Evolutionary conservation across 1,140 invertebrate species (phyloP), one percentile per base, ranked within the genome.

Genomic region (Drosophila oshimai): DNA sequence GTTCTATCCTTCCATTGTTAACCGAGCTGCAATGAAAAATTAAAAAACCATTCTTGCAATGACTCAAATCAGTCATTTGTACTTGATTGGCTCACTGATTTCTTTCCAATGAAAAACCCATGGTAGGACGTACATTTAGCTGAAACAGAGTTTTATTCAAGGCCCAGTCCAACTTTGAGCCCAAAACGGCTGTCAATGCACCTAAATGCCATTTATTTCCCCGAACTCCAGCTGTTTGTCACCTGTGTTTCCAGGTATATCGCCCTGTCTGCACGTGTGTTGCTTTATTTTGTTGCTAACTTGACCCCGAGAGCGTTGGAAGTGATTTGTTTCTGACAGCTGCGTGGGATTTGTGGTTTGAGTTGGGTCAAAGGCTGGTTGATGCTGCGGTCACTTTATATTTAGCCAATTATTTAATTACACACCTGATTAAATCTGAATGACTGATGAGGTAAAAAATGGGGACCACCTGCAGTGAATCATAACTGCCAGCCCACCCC

Each of bases 201-300:
- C 39, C 20, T 28, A 26, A 70, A 68, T 42, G 65, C 41, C 36
- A 31, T 20, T 60, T 31, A n/a, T 18, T 61, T 39, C 10, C 36
- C 7, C 12, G 36, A 22, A 20, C 13, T 9, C 24, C 31, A 47
- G 13, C 17, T 20, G 41, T 3, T 6, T 33, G 17, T 50, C 62
- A 67, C 62, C 62, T 65, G 58, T 34, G 24, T 20, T 39, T 33
- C 24, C 29, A 20, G 12, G 22, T 26, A 41, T 41, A 50, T 10
- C 7, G 15, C 7, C 45, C 20, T 12, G 57, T 65, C 71, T 65
- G 53, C 76, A 60, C 57, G 70, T 55, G 76, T 26, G 55, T 17
- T n/a, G 50, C 13, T 29, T 46, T 33, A 55, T 39, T 34, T 54
- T 29, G 24, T 46, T 28, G 22, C 4, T 3, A 46, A 26, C 12